These are phyloP conservation scores for Halichondria panicea DNA, from an alignment of 37 sponge, comb jelly and placozoan genomes.

Conservation along the genomic window DNA sequence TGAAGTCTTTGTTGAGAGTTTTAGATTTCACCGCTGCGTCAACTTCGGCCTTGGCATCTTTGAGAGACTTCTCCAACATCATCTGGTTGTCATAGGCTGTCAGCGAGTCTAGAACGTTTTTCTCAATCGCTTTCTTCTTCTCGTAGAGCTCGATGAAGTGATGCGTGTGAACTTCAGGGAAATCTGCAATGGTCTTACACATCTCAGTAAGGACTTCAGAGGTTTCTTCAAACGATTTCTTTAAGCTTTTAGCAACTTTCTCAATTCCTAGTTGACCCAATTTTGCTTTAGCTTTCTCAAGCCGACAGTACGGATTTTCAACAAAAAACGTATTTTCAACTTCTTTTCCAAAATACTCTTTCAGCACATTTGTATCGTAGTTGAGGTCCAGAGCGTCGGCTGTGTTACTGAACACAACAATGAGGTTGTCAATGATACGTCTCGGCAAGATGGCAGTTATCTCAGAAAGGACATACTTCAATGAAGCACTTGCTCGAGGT, in stretches of 20 bases:
- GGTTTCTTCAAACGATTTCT: conserved; percentile 3
- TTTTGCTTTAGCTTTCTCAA: conserved; percentile 27
- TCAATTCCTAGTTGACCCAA: not conserved
- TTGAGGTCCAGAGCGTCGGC: not conserved
- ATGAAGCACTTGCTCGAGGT: conserved; percentile 5
- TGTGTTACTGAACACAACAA: conserved; percentile 45
- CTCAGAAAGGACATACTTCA: conserved; percentile 36
- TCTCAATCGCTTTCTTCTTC: conserved; percentile 19
- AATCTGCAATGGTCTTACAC: not conserved
- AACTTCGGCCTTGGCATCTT: not conserved
- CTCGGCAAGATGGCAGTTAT: conserved; percentile 42
- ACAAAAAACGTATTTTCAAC: conserved; percentile 13
- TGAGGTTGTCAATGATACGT: conserved; percentile 16
- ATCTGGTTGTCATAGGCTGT: conserved; percentile 9
- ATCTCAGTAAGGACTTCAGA: not conserved
- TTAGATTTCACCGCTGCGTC: conserved; percentile 5
- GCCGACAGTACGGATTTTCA: conserved; percentile 59
- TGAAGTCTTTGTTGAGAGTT: not conserved
- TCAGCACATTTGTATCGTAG: conserved; percentile 20
- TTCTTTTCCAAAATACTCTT: conserved; percentile 19
- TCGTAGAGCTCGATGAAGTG: conserved; percentile 1
- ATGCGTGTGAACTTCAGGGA: conserved; percentile 7
- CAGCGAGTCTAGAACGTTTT: not conserved
- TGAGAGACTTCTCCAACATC: not conserved
- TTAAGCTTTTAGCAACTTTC: conserved; percentile 3